Evolutionary conservation across 2,888 invertebrate genomes (phyloP), one percentile per base, ranked within the genome.

Genomic region (Unio delphinus): DNA sequence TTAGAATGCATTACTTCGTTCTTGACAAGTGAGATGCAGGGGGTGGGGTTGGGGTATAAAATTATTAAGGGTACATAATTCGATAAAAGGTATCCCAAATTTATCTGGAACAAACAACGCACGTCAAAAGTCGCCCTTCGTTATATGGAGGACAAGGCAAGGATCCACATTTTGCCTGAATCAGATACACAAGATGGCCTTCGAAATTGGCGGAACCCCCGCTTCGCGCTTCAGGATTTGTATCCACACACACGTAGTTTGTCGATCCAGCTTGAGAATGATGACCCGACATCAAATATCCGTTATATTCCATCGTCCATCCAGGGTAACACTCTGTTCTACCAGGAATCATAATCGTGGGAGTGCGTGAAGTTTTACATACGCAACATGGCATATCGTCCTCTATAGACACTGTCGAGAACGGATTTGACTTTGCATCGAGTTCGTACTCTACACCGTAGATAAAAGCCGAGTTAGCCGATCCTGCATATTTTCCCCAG

Each of bases 291-390:
- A 69, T 69, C 15, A 69, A 61, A 30, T 69, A 69, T 2, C 69
- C 69, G 11, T 28, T 69, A 60, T 69, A 64, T 30, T 69, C 69
- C n/a, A 61, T 65, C 1, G 69, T 69, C 69, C 69, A 69, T 30
- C 69, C 69, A 2, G 64, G 60, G 28, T 65, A 69, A 45, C 69
- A 65, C 15, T 69, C 62, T 6, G 45, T 23, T 20, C 65, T 30
- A 18, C 61, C 59, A 5, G 69, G 69, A 34, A 69, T 64, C 69
- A 69, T 69, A 23, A 64, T 4, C 5, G 57, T 58, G 28, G 55
- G 18, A 4, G 69, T 55, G 17, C 69, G 23, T 11, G 28, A 60
- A 26, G 69, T 34, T 28, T 34, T 56, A 23, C 65, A 69, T 1
- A 69, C 65, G 17, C 65, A 62, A 45, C 69, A 69, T 15, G 69